phyloP scores from a whole-genome alignment of 2,888 invertebrate species.

The Troilus luridus region DNA sequence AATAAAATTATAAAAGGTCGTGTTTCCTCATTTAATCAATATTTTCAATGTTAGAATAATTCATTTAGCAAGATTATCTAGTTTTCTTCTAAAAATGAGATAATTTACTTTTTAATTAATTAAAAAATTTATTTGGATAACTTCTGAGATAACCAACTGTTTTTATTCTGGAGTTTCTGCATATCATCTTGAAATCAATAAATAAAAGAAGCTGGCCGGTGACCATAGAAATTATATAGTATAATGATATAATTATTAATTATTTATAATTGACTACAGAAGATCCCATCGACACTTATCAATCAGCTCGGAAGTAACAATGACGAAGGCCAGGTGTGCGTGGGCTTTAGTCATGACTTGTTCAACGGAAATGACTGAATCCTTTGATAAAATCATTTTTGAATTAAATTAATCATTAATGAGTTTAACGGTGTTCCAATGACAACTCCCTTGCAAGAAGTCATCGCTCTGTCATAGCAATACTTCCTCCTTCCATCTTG shows the following conservation, averaged over 20 bases:
- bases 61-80: no score
- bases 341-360: conserved; percentile 36
- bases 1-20: no score
- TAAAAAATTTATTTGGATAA: no score
- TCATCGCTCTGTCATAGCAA: conserved; percentile 8
- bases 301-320: conserved; percentile 14
- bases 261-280: background rate
- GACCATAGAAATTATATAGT: background rate
- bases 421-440: conserved; percentile 13
- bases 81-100: no score
- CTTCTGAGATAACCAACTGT: background rate
- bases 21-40: no score
- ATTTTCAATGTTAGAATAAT: no score
- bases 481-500: conserved; percentile 13
- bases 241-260: conserved; percentile 23
- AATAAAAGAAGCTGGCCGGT: background rate
- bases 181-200: background rate
- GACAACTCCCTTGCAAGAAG: background rate
- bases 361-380: conserved; percentile 48
- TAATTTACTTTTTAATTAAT: no score
- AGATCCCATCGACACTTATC: conserved; percentile 10
- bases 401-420: conserved; percentile 48
- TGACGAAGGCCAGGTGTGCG: conserved; percentile 13
- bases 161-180: background rate
- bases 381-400: conserved; percentile 43